phyloP scores from a whole-genome alignment of 2,888 invertebrate genomes.

The Leucophora obtusa region DNA sequence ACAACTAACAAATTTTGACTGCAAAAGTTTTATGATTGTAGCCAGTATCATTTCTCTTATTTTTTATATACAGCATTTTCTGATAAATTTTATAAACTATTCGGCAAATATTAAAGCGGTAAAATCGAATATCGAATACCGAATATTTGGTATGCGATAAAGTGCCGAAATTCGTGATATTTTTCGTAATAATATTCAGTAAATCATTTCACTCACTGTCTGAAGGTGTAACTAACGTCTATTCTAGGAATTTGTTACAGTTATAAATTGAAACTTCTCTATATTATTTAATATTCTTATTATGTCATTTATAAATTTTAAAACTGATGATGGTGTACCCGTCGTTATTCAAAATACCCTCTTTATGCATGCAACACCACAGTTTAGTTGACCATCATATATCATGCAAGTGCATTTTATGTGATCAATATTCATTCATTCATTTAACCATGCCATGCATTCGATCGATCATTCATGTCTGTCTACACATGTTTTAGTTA shows the following conservation, averaged over 20 bases:
- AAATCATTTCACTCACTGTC: too few relatives aligned
- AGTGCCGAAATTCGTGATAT: too few relatives aligned
- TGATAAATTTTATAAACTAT: too few relatives aligned
- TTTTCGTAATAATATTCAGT: too few relatives aligned
- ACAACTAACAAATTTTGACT: too few relatives aligned
- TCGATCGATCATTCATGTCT: constrained; percentile 38
- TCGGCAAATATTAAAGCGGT: too few relatives aligned
- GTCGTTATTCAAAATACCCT: not conserved
- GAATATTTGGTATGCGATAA: too few relatives aligned
- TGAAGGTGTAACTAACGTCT: not conserved
- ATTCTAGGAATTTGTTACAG: constrained; percentile 45
- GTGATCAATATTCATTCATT: constrained; percentile 30
- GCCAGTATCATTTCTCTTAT: too few relatives aligned
- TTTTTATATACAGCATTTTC: too few relatives aligned
- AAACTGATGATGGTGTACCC: not conserved
- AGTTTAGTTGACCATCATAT: constrained; percentile 44
- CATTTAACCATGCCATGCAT: not conserved
- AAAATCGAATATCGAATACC: too few relatives aligned
- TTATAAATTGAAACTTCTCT: constrained; percentile 3
- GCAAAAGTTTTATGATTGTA: too few relatives aligned
- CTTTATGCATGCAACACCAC: constrained; percentile 39
- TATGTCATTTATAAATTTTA: too few relatives aligned
- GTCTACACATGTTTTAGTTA: constrained; percentile 40
- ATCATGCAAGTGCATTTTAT: constrained; percentile 41
- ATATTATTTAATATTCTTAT: not conserved